Conservation (phyloP, 2,888 invertebrate species). For the Sycophila texana region DNA sequence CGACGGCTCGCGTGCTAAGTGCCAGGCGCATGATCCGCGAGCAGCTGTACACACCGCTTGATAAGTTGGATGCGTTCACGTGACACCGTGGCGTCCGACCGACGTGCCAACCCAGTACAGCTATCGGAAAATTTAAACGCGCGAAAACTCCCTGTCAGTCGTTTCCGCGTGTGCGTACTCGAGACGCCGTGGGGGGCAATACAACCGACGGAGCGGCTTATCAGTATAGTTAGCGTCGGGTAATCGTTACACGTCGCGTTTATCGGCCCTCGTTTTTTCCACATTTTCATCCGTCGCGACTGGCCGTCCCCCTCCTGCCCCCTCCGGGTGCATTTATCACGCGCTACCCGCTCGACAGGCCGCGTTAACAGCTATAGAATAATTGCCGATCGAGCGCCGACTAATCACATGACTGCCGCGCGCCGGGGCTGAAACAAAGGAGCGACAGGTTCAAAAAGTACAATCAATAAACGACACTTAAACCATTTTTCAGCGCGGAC, state of each 20-base stretch:
- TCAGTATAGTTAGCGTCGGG: too few relatives aligned
- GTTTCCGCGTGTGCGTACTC: too few relatives aligned
- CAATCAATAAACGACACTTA: constrained; percentile 43
- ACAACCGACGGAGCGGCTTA: too few relatives aligned
- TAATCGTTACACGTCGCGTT: background rate
- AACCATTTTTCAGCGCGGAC: constrained; percentile 37
- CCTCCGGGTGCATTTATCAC: constrained; percentile 8
- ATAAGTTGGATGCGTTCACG: too few relatives aligned
- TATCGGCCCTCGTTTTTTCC: background rate
- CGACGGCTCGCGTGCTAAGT: too few relatives aligned
- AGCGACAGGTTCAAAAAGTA: background rate
- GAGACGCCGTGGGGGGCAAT: too few relatives aligned
- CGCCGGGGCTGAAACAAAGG: background rate
- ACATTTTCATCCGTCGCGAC: background rate
- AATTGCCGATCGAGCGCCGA: constrained; percentile 17
- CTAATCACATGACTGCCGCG: background rate
- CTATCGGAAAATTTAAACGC: too few relatives aligned
- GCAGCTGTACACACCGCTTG: too few relatives aligned
- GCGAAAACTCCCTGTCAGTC: too few relatives aligned
- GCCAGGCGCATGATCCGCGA: too few relatives aligned
- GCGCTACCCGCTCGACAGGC: background rate
- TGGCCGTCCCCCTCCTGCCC: background rate
- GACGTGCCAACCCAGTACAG: too few relatives aligned
- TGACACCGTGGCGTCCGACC: too few relatives aligned
- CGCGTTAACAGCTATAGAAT: background rate